These are phyloP conservation scores for Vidua macroura DNA, from an alignment of 2,113 vertebrate species.

Conservation along the genomic window DNA sequence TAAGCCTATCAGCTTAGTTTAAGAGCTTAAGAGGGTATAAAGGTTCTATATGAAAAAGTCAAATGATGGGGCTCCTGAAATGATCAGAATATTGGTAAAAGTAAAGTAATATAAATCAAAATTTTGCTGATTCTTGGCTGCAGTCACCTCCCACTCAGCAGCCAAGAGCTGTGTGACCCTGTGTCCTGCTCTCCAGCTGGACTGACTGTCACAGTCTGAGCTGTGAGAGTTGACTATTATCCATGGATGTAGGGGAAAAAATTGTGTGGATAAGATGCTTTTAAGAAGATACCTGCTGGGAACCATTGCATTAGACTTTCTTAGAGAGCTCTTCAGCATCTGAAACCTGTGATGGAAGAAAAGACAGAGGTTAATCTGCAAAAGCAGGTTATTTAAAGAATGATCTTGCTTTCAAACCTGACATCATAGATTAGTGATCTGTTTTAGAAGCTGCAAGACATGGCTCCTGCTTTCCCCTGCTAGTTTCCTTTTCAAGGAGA, in stretches of 20 bases:
- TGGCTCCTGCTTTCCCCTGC: not conserved
- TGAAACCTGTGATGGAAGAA: not conserved
- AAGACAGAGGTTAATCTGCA: not conserved
- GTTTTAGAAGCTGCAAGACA: not conserved
- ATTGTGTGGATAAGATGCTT: not conserved
- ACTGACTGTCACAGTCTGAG: not conserved
- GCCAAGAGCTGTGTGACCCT: not conserved
- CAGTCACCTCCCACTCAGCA: not conserved
- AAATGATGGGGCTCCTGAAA: not conserved
- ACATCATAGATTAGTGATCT: not conserved
- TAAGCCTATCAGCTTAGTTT: not conserved
- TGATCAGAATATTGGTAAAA: not conserved
- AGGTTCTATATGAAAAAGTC: not conserved
- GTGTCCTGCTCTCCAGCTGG: not conserved
- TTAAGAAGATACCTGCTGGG: not conserved
- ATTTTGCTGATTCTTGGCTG: not conserved
- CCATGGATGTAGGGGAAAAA: not conserved
- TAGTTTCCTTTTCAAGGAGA: not conserved
- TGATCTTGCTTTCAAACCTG: not conserved
- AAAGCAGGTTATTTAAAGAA: not conserved
- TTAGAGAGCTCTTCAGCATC: not conserved
- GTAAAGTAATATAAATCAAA: not conserved
- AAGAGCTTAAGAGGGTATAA: not conserved
- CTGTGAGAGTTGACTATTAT: not conserved
- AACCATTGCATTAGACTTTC: not conserved